phyloP scores from a whole-genome alignment of 2,113 vertebrate genomes.

The Trematomus loennbergii region DNA sequence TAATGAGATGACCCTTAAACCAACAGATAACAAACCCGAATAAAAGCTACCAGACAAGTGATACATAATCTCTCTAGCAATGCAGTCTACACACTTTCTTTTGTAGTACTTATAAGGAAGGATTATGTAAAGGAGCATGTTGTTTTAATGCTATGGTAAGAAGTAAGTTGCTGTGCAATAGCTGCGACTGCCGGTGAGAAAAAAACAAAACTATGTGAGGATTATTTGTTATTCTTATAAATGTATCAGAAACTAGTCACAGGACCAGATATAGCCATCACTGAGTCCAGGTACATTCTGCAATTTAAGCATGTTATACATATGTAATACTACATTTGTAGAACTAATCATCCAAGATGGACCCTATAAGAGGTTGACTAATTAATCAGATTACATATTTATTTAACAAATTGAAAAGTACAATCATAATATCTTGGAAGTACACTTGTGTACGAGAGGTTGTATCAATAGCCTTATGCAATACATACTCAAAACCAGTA shows the following conservation, averaged over 20 bases:
- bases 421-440: not conserved
- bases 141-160: not conserved
- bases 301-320: not conserved
- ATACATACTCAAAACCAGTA: not conserved
- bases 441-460: not conserved
- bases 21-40: conserved; percentile 34
- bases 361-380: not conserved
- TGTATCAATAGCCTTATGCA: not conserved
- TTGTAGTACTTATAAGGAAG: too few relatives aligned
- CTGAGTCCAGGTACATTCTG: too few relatives aligned
- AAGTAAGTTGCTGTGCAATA: too few relatives aligned
- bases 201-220: too few relatives aligned
- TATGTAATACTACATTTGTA: not conserved
- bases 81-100: too few relatives aligned
- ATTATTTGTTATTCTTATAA: too few relatives aligned
- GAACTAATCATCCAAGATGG: not conserved
- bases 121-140: not conserved
- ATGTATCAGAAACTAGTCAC: too few relatives aligned
- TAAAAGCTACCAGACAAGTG: too few relatives aligned
- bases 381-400: not conserved
- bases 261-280: too few relatives aligned
- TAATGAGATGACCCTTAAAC: conserved; percentile 49
- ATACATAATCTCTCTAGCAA: too few relatives aligned
- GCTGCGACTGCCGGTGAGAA: too few relatives aligned
- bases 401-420: not conserved